Evolutionary conservation across 1,140 invertebrate species (phyloP), one percentile per base, ranked within the genome.

Genomic region (Atta cephalotes): DNA sequence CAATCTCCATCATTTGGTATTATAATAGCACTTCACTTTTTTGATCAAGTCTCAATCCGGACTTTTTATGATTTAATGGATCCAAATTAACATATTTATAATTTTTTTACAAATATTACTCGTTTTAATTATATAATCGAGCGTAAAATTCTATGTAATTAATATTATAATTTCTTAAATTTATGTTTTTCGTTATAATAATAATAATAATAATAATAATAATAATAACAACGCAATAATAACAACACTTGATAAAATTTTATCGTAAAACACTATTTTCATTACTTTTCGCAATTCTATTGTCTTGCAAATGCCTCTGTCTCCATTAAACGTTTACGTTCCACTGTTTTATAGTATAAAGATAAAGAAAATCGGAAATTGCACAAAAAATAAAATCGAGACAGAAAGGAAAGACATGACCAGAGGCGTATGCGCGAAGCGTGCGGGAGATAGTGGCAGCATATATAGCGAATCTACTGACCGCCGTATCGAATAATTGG

Each of bases 401-500:
- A 53, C 77, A 78, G 60, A 87, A 89, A 91, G 74, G 81, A 91
- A 87, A 85, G 80, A 90, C 86, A 88, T 90, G 85, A 88, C 89
- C 91, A 89, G 91, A 88, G 90, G 92, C 89, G 68, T 90, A 90
- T 92, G 84, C 81, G 86, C 93, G 95, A 95, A 95, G 93, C 92
- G 92, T 88, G 90, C 88, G 80, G 79, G 85, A 95, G 94, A 95
- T 95, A 95, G 93, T 92, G 92, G 92, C 93, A 92, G 92, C 92
- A 93, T 93, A 92, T 94, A 91, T 87, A 94, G 91, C 92, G 92
- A 74, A 74, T 84, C 80, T 84, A 93, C 88, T 92, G 92, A 84
- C 91, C 91, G 91, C 93, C 92, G 94, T 94, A 95, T 95, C 94
- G 94, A 95, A 95, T 95, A 95, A 95, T 95, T 95, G 95, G 94